Evolutionary conservation across 2,113 vertebrate species (phyloP).

Genomic region (Engraulis encrasicolus): DNA sequence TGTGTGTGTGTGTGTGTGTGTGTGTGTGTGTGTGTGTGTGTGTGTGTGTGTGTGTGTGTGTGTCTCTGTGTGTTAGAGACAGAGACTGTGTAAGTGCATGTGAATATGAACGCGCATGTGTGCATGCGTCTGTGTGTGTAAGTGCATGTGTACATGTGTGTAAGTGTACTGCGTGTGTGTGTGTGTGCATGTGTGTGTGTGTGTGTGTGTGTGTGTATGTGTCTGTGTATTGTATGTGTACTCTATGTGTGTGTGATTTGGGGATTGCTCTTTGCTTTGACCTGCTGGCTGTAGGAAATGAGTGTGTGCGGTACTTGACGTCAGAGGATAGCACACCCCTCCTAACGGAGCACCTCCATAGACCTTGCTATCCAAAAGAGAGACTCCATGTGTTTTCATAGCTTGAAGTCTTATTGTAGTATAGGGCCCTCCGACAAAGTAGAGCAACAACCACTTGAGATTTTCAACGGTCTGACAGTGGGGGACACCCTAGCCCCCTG

Average conservation of each 20-base stretch:
- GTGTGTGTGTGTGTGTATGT: too few species aligned
- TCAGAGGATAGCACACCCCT: constrained; percentile 14
- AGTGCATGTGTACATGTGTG: too few species aligned
- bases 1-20: not conserved
- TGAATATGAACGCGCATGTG: too few species aligned
- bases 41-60: not conserved
- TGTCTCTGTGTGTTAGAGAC: too few species aligned
- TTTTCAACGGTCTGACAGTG: not conserved
- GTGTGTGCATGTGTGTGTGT: too few species aligned
- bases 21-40: not conserved
- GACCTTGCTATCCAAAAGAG: constrained; percentile 2
- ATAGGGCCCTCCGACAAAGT: not conserved
- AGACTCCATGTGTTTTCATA: not conserved
- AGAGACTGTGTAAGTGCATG: too few species aligned
- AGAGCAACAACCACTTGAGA: not conserved
- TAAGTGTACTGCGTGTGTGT: too few species aligned
- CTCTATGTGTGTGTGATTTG: not conserved
- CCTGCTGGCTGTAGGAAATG: not conserved
- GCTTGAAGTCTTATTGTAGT: constrained; percentile 12
- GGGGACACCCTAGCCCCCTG: not conserved
- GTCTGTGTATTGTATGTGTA: too few species aligned
- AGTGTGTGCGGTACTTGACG: not conserved
- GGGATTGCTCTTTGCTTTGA: not conserved
- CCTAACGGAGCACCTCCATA: not conserved
- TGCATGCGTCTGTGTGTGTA: too few species aligned